A percentile compares a stretch with the other conserved stretches of the same genome.
These are phyloP conservation scores for Micromesistius poutassou DNA, from an alignment of 2,797 vertebrate genomes.

Conservation along the genomic window DNA sequence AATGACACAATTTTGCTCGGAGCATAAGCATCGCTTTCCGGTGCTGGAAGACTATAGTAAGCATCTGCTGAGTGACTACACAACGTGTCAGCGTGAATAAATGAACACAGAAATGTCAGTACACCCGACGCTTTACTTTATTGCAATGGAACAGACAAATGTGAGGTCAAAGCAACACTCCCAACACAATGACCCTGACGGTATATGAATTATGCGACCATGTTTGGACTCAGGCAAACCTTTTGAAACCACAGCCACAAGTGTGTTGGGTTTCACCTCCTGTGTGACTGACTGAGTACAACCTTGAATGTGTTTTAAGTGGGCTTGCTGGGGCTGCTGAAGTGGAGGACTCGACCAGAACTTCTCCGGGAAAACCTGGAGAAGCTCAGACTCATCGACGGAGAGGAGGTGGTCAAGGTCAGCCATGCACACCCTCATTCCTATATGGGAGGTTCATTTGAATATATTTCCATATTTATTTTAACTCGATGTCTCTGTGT, in stretches of 20 bases:
- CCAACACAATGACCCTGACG: too few species aligned
- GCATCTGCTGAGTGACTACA: neutral
- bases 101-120: neutral
- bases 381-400: conserved; percentile 92
- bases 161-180: too few species aligned
- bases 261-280: neutral
- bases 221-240: too few species aligned
- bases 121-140: neutral
- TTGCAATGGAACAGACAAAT: neutral
- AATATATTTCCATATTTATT: neutral
- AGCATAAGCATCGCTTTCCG: neutral
- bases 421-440: conserved; percentile 23
- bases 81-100: neutral
- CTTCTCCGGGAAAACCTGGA: conserved; percentile 90
- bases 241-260: too few species aligned
- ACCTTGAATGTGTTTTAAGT: conserved; percentile 65
- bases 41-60: neutral
- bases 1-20: neutral
- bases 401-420: conserved; percentile 98
- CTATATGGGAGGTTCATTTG: neutral
- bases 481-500: neutral
- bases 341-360: conserved; percentile 93
- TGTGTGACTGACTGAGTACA: conserved; percentile 3
- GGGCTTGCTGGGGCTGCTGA: conserved; percentile 89
- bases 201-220: too few species aligned